Conservation (phyloP, 2,113 vertebrate species). For the Odocoileus hemionus region DNA sequence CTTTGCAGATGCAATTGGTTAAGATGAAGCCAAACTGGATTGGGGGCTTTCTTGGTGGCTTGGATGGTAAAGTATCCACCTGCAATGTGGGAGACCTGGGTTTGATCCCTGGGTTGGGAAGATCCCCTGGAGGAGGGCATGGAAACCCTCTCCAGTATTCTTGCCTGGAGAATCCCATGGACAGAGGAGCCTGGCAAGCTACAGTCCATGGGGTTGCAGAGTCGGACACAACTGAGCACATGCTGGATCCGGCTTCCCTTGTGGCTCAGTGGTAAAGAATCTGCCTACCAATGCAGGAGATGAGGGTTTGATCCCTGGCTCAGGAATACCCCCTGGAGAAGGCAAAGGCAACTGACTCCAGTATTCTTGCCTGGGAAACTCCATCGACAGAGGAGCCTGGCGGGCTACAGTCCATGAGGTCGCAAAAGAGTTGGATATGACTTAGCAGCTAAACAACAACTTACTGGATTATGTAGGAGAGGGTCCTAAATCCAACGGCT, state of each 20-base stretch:
- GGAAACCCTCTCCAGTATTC: neutral
- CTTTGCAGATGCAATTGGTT: neutral
- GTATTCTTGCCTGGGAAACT: neutral
- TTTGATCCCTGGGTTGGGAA: neutral
- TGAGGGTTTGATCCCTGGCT: neutral
- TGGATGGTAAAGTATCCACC: neutral
- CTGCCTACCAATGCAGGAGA: neutral
- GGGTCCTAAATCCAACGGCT: neutral
- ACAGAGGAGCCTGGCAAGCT: neutral
- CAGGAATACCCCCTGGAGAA: neutral
- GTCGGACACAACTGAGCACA: too few species aligned
- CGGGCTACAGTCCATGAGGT: neutral
- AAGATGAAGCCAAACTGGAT: neutral
- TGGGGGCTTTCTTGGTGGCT: neutral
- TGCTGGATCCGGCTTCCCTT: neutral
- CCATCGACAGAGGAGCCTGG: neutral
- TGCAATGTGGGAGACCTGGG: neutral
- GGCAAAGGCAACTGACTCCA: neutral
- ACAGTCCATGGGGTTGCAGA: neutral
- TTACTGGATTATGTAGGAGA: neutral
- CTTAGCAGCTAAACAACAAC: neutral
- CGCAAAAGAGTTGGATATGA: neutral
- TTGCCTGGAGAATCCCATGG: neutral
- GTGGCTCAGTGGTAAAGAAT: neutral
- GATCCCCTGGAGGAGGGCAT: neutral